A percentile compares a stretch with the other conserved stretches of the same genome.
Conservation (phyloP, 1,140 invertebrate species). For the Drosophila bocqueti region DNA sequence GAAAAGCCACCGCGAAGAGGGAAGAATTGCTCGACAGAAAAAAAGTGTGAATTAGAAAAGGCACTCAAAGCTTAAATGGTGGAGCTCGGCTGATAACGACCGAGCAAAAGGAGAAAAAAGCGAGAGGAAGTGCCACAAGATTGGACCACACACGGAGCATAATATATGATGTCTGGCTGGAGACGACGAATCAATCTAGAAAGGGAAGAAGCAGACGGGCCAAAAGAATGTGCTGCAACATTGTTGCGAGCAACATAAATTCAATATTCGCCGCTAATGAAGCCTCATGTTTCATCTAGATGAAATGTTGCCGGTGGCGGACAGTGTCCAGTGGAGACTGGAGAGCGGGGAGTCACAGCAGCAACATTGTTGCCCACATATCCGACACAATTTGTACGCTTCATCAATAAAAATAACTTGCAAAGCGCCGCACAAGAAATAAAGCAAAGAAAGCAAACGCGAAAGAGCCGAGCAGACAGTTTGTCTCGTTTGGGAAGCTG, state of each 20-base stretch:
- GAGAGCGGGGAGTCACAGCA: not conserved
- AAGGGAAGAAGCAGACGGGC: not conserved
- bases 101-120: constrained; percentile 22
- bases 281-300: constrained; percentile 44
- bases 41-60: constrained; percentile 83
- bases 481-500: constrained; percentile 59
- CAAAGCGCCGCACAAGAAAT: constrained; percentile 53
- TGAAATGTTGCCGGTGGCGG: constrained; percentile 46
- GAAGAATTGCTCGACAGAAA: constrained; percentile 40
- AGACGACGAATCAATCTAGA: constrained; percentile 59
- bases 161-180: constrained; percentile 3
- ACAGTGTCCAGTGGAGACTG: not conserved
- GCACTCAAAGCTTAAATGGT: constrained; percentile 79
- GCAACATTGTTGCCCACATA: constrained; percentile 52
- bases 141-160: constrained; percentile 50
- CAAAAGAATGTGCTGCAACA: constrained; percentile 59
- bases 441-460: constrained; percentile 17
- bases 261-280: constrained; percentile 47
- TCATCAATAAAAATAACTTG: constrained; percentile 82
- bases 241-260: constrained; percentile 63
- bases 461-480: constrained; percentile 57
- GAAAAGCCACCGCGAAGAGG: constrained; percentile 14
- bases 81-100: constrained; percentile 54
- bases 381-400: constrained; percentile 55
- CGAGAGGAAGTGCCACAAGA: constrained; percentile 23